A percentile compares a stretch with the other conserved stretches of the same genome.
These are phyloP conservation scores for Diorhabda elongata DNA, from an alignment of 1,140 invertebrate genomes.

Conservation along the genomic window DNA sequence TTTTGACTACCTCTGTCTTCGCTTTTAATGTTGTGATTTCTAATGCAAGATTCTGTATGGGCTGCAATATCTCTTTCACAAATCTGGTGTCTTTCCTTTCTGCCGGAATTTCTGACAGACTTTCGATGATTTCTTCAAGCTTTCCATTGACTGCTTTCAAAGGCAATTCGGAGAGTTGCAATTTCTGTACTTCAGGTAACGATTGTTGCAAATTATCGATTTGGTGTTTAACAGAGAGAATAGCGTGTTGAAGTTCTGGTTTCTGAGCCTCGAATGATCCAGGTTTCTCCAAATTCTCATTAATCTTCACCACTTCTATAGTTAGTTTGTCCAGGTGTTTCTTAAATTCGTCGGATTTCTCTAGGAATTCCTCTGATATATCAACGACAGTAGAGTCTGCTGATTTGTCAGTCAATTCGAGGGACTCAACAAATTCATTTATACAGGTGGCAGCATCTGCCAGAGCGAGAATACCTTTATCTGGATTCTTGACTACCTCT, in stretches of 20 bases:
- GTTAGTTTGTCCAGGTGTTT: conserved; percentile 19
- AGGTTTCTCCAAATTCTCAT: conserved; percentile 15
- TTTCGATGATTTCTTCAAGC: conserved; percentile 8
- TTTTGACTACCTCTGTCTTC: neutral
- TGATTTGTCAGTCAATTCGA: neutral
- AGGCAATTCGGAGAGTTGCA: neutral
- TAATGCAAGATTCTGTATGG: neutral
- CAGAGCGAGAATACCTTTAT: neutral
- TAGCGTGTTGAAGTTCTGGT: conserved; percentile 18
- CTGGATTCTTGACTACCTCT: neutral
- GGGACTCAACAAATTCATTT: neutral
- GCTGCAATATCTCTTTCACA: neutral
- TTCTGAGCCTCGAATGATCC: conserved; percentile 18
- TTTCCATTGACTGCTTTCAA: neutral
- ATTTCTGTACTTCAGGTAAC: conserved; percentile 11
- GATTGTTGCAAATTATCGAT: neutral
- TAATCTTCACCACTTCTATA: conserved; percentile 19
- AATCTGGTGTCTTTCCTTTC: neutral
- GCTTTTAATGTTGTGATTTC: neutral
- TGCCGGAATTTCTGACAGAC: neutral
- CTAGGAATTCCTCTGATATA: neutral
- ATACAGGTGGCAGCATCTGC: neutral
- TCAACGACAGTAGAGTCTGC: neutral
- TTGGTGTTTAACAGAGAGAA: neutral
- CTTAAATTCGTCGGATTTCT: neutral